phyloP scores from a whole-genome alignment of 1,140 invertebrate genomes.

The Bradysia coprophila region DNA sequence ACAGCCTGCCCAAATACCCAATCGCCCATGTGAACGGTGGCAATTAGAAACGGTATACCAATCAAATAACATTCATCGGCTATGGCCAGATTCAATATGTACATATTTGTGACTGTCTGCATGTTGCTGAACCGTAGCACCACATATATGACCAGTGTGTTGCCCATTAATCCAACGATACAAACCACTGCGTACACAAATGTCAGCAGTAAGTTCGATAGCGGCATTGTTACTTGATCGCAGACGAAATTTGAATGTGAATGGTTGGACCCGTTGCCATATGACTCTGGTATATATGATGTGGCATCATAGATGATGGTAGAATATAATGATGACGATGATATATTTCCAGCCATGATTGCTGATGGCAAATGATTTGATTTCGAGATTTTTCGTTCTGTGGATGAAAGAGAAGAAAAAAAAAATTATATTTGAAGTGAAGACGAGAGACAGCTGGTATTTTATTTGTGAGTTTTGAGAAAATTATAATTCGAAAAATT shows the following conservation, averaged over 20 bases:
- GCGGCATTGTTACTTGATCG: constrained; percentile 26
- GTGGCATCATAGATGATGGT: not conserved
- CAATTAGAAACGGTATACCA: constrained; percentile 80
- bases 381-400: too few relatives aligned
- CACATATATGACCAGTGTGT: constrained; percentile 90
- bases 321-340: too few relatives aligned
- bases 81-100: constrained; percentile 90
- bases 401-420: too few relatives aligned
- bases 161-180: constrained; percentile 74
- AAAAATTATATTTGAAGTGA: too few relatives aligned
- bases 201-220: constrained; percentile 31
- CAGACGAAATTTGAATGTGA: constrained; percentile 10
- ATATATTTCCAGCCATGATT: too few relatives aligned
- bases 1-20: constrained; percentile 85
- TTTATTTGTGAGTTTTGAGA: too few relatives aligned
- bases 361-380: too few relatives aligned
- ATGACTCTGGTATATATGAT: not conserved
- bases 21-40: constrained; percentile 61
- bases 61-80: constrained; percentile 89
- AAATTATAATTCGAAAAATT: too few relatives aligned
- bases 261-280: not conserved
- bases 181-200: constrained; percentile 68
- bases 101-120: constrained; percentile 96
- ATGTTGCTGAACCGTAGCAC: constrained; percentile 85
- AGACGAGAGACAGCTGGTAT: too few relatives aligned